A percentile compares a stretch with the other conserved stretches of the same genome.
phyloP scores from a whole-genome alignment of 2,797 vertebrate genomes.

The Cichlasoma orientale region DNA sequence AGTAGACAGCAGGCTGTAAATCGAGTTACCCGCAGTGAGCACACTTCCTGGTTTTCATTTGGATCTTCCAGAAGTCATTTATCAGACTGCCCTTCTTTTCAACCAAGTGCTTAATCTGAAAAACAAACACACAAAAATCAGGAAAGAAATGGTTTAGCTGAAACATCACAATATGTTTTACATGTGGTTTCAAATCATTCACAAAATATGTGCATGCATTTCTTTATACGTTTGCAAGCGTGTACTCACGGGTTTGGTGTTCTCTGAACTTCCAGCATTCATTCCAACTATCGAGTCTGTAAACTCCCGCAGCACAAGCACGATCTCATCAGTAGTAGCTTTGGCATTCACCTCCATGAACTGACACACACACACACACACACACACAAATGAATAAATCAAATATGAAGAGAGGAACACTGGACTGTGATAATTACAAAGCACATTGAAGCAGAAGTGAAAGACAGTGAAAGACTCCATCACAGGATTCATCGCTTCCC shows the following conservation, averaged over 20 bases:
- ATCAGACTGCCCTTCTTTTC: constrained; percentile 86
- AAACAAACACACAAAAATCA: background rate
- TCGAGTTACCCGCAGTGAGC: constrained; percentile 88
- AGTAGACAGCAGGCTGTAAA: too few relatives aligned
- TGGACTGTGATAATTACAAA: background rate
- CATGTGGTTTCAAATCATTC: background rate
- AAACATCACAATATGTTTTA: background rate
- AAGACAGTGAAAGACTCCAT: background rate
- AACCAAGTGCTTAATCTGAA: constrained; percentile 91
- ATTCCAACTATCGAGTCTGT: constrained; percentile 24
- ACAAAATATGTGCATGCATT: background rate
- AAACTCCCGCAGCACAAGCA: constrained; percentile 47
- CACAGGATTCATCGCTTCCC: background rate
- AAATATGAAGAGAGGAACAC: background rate
- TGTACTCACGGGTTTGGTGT: constrained; percentile 54
- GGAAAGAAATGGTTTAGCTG: background rate
- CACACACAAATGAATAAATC: background rate
- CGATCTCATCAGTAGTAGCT: constrained; percentile 66
- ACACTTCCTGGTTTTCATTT: constrained; percentile 87
- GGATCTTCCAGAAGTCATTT: constrained; percentile 86
- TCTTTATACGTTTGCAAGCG: background rate
- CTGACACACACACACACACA: constrained; percentile 50
- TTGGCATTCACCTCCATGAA: constrained; percentile 57
- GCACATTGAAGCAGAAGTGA: background rate
- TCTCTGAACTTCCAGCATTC: background rate